Evolutionary conservation across 2,797 vertebrate genomes (phyloP).

Genomic region (Gymnothorax javanicus): DNA sequence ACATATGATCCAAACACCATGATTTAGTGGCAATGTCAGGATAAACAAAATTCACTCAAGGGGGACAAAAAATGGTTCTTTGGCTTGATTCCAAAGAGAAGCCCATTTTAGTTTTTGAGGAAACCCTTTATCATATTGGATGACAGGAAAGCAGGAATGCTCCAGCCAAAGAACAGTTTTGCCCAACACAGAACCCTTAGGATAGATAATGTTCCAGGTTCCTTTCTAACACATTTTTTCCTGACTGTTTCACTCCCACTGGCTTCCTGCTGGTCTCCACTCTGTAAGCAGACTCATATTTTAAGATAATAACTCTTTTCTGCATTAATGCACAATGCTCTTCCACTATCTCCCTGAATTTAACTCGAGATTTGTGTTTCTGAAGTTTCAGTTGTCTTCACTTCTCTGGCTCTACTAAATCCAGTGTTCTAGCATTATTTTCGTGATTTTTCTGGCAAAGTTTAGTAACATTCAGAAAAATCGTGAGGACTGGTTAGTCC

Average conservation of each 20-base stretch:
- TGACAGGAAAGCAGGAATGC: too few species aligned
- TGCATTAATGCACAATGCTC: background rate
- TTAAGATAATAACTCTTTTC: background rate
- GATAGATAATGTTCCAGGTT: too few species aligned
- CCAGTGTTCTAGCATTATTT: background rate
- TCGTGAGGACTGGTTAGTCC: background rate
- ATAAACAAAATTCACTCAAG: too few species aligned
- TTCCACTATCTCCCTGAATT: slow-evolving; percentile 15
- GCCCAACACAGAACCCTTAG: too few species aligned
- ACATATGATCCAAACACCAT: too few species aligned
- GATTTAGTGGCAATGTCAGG: too few species aligned
- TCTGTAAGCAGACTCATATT: background rate
- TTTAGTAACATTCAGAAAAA: background rate
- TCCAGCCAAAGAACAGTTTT: too few species aligned
- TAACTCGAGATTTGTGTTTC: background rate
- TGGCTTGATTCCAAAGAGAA: too few species aligned
- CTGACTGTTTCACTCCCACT: background rate
- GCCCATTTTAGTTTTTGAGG: too few species aligned
- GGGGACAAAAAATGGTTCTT: too few species aligned
- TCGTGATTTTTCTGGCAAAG: background rate
- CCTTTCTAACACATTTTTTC: too few species aligned
- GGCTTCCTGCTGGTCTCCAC: background rate
- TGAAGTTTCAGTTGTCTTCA: slow-evolving; percentile 17
- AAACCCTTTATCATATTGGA: too few species aligned
- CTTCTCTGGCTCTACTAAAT: background rate